phyloP scores from a whole-genome alignment of 2,113 vertebrate genomes.

The Eupsittula cactorum region DNA sequence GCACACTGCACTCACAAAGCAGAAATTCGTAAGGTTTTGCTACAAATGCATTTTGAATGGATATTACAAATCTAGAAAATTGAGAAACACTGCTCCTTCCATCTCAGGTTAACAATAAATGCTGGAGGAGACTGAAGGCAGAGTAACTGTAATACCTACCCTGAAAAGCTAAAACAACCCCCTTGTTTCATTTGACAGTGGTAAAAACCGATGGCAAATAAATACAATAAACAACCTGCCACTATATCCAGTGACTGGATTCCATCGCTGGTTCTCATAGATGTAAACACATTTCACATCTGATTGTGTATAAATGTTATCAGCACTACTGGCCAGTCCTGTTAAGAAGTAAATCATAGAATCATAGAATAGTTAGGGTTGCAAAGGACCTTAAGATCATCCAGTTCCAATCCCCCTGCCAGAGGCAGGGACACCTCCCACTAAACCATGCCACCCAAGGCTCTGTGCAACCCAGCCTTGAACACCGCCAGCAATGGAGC shows the following conservation, averaged over 20 bases:
- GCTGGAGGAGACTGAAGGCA: not conserved
- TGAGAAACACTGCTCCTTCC: not conserved
- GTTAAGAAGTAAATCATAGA: not conserved
- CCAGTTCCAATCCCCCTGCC: too few relatives aligned
- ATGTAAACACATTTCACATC: constrained; percentile 91
- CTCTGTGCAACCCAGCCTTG: too few relatives aligned
- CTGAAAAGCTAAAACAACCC: not conserved
- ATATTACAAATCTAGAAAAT: not conserved
- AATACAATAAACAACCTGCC: constrained; percentile 78
- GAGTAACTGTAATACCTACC: not conserved
- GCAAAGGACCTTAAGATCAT: too few relatives aligned
- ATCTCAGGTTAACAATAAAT: not conserved
- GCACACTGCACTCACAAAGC: not conserved
- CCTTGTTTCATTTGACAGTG: not conserved
- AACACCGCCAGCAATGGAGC: too few relatives aligned
- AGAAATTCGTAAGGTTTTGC: not conserved
- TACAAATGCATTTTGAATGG: not conserved
- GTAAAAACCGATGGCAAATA: not conserved
- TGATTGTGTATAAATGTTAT: constrained; percentile 87
- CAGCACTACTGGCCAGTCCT: constrained; percentile 87
- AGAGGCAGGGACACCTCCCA: too few relatives aligned
- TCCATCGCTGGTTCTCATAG: constrained; percentile 99
- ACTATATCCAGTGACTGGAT: constrained; percentile 93
- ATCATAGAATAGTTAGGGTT: too few relatives aligned
- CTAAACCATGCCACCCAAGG: too few relatives aligned